Evolutionary conservation across 2,113 vertebrate species (phyloP), one percentile per base, ranked within the genome.

Genomic region (Anhinga anhinga): DNA sequence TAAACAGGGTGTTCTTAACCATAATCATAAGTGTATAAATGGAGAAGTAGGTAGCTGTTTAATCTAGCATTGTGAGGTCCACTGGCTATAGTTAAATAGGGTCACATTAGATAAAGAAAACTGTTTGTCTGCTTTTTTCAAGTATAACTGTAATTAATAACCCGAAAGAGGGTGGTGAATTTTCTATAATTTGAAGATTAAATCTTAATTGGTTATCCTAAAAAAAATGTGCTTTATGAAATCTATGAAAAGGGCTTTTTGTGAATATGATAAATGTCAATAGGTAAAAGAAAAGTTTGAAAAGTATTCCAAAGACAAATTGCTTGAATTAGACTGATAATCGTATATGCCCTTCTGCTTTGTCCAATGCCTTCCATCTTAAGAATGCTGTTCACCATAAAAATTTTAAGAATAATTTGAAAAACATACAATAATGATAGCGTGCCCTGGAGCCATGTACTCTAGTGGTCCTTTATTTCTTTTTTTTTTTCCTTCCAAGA

Each of bases 141-240:
- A 88, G 78, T 77, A 4, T 73, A 65, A 52, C 13, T 88, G 29
- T 88, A 95, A 95, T 94, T 94, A 96, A 92, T 95, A 94, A 93
- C 55, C 76, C 70, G 79, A 95, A 78, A 96, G 47, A 93, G 23
- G 6, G 10, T 79, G 65, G 61, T 82, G 69, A 86, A 86, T 90
- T 96, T 92, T 93, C 82, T 85, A 13, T 82, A 45, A 74, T 93
- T 79, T 78, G n/a, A 92, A 95, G 94, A 94, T 96, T 89, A 96
- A 91, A 96, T 97, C 95, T 96, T 91, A 96, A 95, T 94, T 96
- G 72, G 69, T 67, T 90, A 94, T 67, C n/a, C 63, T 88, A 77
- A 93, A 96, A 87, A 83, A 87, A 83, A 88, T 56, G 40, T 78
- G 32, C 76, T 88, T 92, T 90, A 62, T 88, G 59, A 93, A 67